Conservation (phyloP, 2,888 invertebrate genomes). For the Cosmopolites sordidus region DNA sequence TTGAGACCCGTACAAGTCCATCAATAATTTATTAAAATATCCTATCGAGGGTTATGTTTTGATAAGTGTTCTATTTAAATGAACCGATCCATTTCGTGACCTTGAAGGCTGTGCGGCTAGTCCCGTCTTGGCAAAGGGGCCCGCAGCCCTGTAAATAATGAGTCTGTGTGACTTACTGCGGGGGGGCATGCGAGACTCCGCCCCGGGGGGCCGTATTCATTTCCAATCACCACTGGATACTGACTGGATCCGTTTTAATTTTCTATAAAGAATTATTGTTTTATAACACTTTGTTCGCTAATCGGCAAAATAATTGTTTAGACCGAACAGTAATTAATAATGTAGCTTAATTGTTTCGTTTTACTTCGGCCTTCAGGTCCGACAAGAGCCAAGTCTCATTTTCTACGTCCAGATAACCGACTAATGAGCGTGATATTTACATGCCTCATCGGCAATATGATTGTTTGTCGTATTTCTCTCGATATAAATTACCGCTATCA, state of each 20-base stretch:
- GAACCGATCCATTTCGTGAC: conserved; percentile 35
- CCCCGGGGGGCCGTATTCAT: conserved; percentile 48
- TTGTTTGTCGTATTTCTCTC: background rate
- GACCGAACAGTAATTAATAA: conserved; percentile 26
- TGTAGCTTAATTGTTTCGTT: conserved; percentile 26
- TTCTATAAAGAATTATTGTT: conserved; percentile 48
- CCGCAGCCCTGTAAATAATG: conserved; percentile 46
- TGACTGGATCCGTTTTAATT: conserved; percentile 47
- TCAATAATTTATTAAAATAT: conserved; percentile 29
- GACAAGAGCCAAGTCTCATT: conserved; percentile 21
- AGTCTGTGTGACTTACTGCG: conserved; percentile 47
- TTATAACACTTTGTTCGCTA: conserved; percentile 40
- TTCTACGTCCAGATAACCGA: conserved; percentile 16
- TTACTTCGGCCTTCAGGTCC: conserved; percentile 16
- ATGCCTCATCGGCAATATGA: background rate
- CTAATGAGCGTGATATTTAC: conserved; percentile 20
- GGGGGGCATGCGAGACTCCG: conserved; percentile 45
- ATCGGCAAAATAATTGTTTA: conserved; percentile 30
- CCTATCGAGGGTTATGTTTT: conserved; percentile 25
- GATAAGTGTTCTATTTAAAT: conserved; percentile 33
- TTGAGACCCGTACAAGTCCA: conserved; percentile 14
- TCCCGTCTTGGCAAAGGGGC: conserved; percentile 43
- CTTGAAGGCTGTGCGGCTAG: conserved; percentile 33
- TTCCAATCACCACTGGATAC: conserved; percentile 51
- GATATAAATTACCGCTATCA: too few relatives aligned